Percentiles rank a stretch among this genome's conserved stretches.
Conservation (phyloP, 2,888 invertebrate genomes). For the Eilema griseolum region DNA sequence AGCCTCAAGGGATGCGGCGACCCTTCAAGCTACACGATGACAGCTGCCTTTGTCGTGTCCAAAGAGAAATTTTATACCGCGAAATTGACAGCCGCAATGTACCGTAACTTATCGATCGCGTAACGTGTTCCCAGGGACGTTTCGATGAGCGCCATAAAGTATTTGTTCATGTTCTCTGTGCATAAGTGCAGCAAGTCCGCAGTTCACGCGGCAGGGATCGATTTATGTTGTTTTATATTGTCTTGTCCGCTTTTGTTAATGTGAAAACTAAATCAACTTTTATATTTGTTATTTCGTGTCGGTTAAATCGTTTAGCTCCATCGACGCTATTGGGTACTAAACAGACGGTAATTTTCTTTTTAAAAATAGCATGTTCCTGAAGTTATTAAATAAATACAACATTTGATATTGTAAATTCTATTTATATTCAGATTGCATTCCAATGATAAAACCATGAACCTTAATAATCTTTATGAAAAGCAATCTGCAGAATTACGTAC, state of each 20-base stretch:
- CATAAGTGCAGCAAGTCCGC: constrained; percentile 64
- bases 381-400: neutral
- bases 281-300: constrained; percentile 54
- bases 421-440: neutral
- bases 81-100: constrained; percentile 80
- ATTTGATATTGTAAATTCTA: neutral
- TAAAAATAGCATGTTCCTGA: neutral
- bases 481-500: constrained; percentile 34
- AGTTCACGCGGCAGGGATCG: constrained; percentile 76
- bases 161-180: constrained; percentile 67
- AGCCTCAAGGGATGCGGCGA: constrained; percentile 80
- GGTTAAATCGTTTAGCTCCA: constrained; percentile 46
- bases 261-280: constrained; percentile 79
- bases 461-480: constrained; percentile 19
- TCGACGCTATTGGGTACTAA: constrained; percentile 18
- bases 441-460: neutral
- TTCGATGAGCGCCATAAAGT: constrained; percentile 77
- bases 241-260: constrained; percentile 83
- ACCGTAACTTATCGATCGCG: constrained; percentile 73
- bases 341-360: neutral
- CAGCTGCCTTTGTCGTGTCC: constrained; percentile 84
- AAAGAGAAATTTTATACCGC: constrained; percentile 81
- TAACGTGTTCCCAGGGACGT: constrained; percentile 71
- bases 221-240: constrained; percentile 80
- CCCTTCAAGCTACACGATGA: constrained; percentile 80